phyloP scores from a whole-genome alignment of 2,113 vertebrate genomes.

The Hirundichthys speculiger region DNA sequence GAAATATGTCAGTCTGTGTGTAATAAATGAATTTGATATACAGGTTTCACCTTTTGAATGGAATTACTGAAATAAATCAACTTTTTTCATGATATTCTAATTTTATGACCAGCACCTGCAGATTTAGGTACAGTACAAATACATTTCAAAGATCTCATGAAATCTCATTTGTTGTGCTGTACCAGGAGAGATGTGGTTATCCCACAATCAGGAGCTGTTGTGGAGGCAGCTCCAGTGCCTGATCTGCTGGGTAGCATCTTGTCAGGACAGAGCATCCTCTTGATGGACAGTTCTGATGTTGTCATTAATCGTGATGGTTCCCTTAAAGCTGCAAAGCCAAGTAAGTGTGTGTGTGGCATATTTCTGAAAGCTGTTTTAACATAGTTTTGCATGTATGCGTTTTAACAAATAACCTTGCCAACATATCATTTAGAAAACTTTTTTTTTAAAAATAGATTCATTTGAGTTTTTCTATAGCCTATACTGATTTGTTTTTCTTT shows the following conservation, averaged over 20 bases:
- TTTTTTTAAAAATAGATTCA: too few species aligned
- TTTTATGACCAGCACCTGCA: too few species aligned
- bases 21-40: too few species aligned
- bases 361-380: background rate
- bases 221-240: constrained; percentile 85
- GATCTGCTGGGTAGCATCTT: constrained; percentile 96
- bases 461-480: too few species aligned
- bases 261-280: constrained; percentile 90
- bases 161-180: constrained; percentile 29
- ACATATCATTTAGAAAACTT: too few species aligned
- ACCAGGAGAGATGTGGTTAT: constrained; percentile 62
- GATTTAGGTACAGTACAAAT: background rate
- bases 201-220: constrained; percentile 60
- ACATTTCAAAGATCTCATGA: constrained; percentile 16
- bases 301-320: constrained; percentile 95
- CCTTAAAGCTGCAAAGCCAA: constrained; percentile 84
- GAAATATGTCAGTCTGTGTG: too few species aligned
- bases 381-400: too few species aligned
- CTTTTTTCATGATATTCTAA: too few species aligned
- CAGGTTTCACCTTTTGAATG: too few species aligned
- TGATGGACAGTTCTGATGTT: constrained; percentile 92
- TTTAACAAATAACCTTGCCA: too few species aligned
- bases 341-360: constrained; percentile 66
- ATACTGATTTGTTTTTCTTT: too few species aligned
- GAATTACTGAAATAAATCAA: too few species aligned